Base-by-base conservation (phyloP, 1,140 invertebrate species). In the Rhyacophila brunnea region DNA sequence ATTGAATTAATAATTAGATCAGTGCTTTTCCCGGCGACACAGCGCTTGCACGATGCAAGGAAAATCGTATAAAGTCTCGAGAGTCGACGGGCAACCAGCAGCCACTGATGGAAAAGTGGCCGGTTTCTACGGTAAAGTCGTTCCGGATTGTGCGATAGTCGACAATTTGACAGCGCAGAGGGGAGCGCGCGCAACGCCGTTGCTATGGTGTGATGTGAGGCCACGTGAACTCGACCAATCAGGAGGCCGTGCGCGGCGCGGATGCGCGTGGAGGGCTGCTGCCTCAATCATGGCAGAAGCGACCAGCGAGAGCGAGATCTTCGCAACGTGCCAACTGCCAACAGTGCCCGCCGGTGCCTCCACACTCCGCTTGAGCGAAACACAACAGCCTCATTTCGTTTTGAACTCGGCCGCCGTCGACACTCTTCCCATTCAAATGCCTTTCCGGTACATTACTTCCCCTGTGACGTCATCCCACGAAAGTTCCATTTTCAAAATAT, bases 201-300 rank as follows among this genome's bases (percentile, higher is more conserved):
- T 64, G 35, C 61, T 52, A 64, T 64, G 61, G 61, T 59, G 61
- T 56, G 51, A 64, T 57, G 58, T 64, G 57, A 57, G 62, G 58
- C 62, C 62, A 64, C 62, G 62, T 64, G 62, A 64, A 40, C 13
- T 19, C 47, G 40, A 38, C 62, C 62, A 64, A 64, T 64, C 46
- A 50, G 46, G 45, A 43, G 28, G 36, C 55, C 43, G 18, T 48
- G 47, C 55, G 46, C 47, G 47, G 36, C 28, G n/a, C 15, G 36
- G 34, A 13, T 32, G 45, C 56, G 55, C 55, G 47, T 50, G 55
- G 34, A 15, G 32, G 19, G 28, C 10, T 1, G 18, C 15, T 23
- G 23, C 36, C 40, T 6, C 32, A 14, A 34, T 17, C 38, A 50
- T 45, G 43, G 6, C 48, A 34, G 2, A 6, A n/a, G 10, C 47